Percentiles rank a stretch among this genome's conserved stretches.
phyloP scores from a whole-genome alignment of 2,113 vertebrate species.

The Xenotilapia leptura region DNA sequence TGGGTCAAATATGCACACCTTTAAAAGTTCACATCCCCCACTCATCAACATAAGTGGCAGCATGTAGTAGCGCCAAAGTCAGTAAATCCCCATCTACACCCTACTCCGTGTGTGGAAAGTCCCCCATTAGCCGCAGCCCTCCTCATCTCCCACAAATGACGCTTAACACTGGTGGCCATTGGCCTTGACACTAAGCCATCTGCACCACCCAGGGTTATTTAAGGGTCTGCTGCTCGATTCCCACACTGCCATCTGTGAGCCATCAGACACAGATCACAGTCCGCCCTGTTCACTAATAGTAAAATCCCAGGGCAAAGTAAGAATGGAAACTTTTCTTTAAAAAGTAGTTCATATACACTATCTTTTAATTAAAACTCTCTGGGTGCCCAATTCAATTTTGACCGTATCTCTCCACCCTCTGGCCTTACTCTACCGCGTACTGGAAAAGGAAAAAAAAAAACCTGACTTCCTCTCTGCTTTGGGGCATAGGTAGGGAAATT shows the following conservation, averaged over 20 bases:
- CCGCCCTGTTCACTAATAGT: neutral
- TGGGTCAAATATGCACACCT: neutral
- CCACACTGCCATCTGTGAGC: slow-evolving; percentile 26
- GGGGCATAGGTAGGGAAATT: slow-evolving; percentile 14
- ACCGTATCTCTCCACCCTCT: neutral
- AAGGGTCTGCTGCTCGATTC: neutral
- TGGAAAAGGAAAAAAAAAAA: neutral
- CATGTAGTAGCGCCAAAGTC: neutral
- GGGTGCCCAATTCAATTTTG: neutral
- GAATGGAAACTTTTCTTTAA: neutral
- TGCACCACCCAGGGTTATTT: slow-evolving; percentile 25
- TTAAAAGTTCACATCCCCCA: slow-evolving; percentile 7
- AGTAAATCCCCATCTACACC: slow-evolving; percentile 23
- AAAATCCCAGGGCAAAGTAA: neutral
- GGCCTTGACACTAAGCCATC: slow-evolving; percentile 28
- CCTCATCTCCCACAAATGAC: slow-evolving; percentile 13
- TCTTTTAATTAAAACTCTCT: slow-evolving; percentile 32
- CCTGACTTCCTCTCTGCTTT: neutral
- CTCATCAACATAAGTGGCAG: neutral
- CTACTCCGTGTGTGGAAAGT: too few relatives aligned
- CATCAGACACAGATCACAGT: neutral
- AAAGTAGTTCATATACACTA: neutral
- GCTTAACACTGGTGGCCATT: slow-evolving; percentile 18
- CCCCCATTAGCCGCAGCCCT: neutral
- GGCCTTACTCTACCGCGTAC: neutral